A percentile compares a stretch with the other conserved stretches of the same genome.
phyloP scores from a whole-genome alignment of 1,140 invertebrate genomes.

The Elysia chlorotica region DNA sequence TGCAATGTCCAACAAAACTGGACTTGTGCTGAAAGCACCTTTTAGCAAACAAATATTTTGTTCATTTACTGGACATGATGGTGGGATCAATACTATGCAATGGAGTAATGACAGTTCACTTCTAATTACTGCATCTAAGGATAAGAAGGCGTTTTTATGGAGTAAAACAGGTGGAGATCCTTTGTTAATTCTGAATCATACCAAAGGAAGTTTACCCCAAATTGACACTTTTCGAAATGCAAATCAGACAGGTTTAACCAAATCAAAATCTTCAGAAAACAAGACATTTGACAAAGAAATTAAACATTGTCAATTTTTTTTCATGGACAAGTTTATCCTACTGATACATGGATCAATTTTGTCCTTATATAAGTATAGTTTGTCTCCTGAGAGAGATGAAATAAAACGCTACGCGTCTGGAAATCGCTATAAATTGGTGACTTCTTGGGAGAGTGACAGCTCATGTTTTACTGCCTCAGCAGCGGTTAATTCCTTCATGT shows the following conservation, averaged over 20 bases:
- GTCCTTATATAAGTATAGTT: slow-evolving; percentile 59
- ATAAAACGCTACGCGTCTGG: slow-evolving; percentile 52
- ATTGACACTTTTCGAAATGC: neutral
- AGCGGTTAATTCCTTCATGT: slow-evolving; percentile 60
- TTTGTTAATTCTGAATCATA: slow-evolving; percentile 42
- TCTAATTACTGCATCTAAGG: slow-evolving; percentile 55
- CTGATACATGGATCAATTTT: slow-evolving; percentile 51
- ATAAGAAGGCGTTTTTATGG: slow-evolving; percentile 54
- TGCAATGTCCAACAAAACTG: slow-evolving; percentile 53
- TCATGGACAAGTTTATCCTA: slow-evolving; percentile 63
- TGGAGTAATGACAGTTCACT: slow-evolving; percentile 51
- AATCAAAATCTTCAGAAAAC: slow-evolving; percentile 22
- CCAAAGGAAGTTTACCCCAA: slow-evolving; percentile 12
- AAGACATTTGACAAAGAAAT: slow-evolving; percentile 48
- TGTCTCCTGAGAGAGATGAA: slow-evolving; percentile 55
- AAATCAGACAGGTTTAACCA: neutral
- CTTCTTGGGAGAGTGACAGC: slow-evolving; percentile 42
- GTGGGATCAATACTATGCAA: slow-evolving; percentile 27
- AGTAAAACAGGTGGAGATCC: slow-evolving; percentile 41
- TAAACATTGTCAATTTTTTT: slow-evolving; percentile 60
- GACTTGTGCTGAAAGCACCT: slow-evolving; percentile 45
- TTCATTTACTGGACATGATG: slow-evolving; percentile 35
- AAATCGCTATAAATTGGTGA: slow-evolving; percentile 54
- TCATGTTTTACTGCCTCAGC: slow-evolving; percentile 54
- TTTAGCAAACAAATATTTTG: slow-evolving; percentile 37